These are phyloP conservation scores for Rosalia funebris DNA, from an alignment of 2,888 invertebrate genomes.

Conservation along the genomic window DNA sequence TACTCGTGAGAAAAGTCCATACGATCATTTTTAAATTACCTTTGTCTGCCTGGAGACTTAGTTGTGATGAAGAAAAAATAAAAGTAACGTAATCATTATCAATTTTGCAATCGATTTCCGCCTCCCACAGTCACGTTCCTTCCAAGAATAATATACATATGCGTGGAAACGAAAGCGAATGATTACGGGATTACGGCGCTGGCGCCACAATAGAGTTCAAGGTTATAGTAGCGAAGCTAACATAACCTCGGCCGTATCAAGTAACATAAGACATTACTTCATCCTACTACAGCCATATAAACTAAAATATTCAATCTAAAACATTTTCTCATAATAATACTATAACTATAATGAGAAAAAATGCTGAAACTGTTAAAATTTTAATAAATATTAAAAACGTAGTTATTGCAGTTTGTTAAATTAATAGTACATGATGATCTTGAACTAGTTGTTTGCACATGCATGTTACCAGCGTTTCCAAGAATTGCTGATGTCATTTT, in stretches of 20 bases:
- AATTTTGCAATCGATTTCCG: constrained; percentile 12
- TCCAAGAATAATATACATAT: constrained; percentile 5
- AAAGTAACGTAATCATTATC: neutral
- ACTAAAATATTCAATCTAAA: neutral
- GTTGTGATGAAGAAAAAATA: neutral
- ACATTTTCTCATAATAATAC: no score
- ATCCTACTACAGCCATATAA: constrained; percentile 28
- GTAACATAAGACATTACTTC: constrained; percentile 31
- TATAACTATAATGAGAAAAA: no score
- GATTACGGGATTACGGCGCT: constrained; percentile 13
- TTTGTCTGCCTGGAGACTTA: neutral
- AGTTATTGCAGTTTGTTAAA: no score
- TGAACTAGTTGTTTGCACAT: no score
- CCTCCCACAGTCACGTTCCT: constrained; percentile 11
- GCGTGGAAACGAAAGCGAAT: constrained; percentile 10
- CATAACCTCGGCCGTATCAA: constrained; percentile 41
- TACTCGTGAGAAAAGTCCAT: neutral
- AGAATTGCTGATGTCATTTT: no score
- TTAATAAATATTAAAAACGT: no score
- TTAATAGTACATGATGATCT: no score
- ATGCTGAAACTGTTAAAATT: no score
- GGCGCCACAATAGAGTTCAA: constrained; percentile 42
- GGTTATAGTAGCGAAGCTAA: constrained; percentile 31
- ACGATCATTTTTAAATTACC: neutral
- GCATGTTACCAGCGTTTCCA: no score